Evolutionary conservation across 2,113 vertebrate genomes (phyloP).

Genomic region (Todiramphus chloris): DNA sequence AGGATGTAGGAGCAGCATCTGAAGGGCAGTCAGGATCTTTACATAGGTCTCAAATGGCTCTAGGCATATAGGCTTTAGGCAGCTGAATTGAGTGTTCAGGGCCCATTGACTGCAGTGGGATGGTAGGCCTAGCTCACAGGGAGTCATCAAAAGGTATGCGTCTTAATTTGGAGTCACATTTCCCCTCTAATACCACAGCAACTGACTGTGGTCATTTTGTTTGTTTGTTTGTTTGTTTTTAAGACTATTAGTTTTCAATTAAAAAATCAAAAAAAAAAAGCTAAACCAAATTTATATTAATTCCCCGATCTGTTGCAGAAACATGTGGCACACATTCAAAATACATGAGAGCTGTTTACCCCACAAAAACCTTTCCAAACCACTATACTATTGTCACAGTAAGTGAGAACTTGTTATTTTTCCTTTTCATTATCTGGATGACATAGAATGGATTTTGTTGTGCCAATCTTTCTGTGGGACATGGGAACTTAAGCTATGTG

Average conservation of each 20-base stretch:
- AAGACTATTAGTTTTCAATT: background rate
- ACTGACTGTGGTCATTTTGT: background rate
- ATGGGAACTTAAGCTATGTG: background rate
- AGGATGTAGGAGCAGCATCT: background rate
- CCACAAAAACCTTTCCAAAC: conserved; percentile 97
- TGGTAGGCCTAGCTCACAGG: background rate
- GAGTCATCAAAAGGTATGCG: background rate
- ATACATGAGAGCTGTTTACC: conserved; percentile 89
- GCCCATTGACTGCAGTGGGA: background rate
- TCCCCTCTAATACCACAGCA: background rate
- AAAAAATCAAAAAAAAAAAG: background rate
- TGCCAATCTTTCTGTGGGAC: background rate
- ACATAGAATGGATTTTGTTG: background rate
- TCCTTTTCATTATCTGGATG: background rate
- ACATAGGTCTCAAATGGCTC: background rate
- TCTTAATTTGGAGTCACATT: background rate
- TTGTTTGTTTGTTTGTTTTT: background rate
- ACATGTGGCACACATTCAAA: conserved; percentile 83
- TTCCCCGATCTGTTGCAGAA: conserved; percentile 77
- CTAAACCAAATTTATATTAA: background rate
- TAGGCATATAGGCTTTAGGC: background rate
- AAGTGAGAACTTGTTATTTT: conserved; percentile 67
- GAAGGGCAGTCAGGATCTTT: background rate
- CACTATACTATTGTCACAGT: conserved; percentile 96
- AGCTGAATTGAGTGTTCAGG: background rate